Conservation (phyloP, 2,888 invertebrate genomes). For the Octodonta nipae region DNA sequence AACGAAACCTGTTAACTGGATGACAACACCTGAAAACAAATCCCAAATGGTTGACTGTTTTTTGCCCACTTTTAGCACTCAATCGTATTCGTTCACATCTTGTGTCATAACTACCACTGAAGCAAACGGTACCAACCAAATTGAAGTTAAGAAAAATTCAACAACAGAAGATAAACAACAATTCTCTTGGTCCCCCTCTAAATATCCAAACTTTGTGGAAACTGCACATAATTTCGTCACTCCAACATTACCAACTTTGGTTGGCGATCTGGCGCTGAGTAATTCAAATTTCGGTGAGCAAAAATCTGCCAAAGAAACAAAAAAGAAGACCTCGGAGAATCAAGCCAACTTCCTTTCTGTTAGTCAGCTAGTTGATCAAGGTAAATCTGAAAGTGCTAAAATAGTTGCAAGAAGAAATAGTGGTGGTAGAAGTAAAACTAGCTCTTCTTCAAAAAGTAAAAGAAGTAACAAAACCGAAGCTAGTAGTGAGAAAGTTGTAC, state of each 20-base stretch:
- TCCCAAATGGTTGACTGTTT: slow-evolving; percentile 33
- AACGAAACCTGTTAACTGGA: slow-evolving; percentile 46
- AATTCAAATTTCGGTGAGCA: slow-evolving; percentile 24
- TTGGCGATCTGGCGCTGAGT: slow-evolving; percentile 45
- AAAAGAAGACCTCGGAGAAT: slow-evolving; percentile 22
- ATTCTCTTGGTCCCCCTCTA: slow-evolving; percentile 45
- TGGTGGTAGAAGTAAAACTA: slow-evolving; percentile 19
- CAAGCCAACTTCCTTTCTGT: slow-evolving; percentile 45
- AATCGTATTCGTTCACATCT: slow-evolving; percentile 23
- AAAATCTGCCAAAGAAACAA: slow-evolving; percentile 14
- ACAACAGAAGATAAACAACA: slow-evolving; percentile 36
- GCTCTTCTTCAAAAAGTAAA: slow-evolving; percentile 9
- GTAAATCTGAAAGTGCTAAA: slow-evolving; percentile 28
- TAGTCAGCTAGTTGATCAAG: slow-evolving; percentile 48
- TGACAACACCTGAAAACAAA: slow-evolving; percentile 44
- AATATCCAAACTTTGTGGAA: slow-evolving; percentile 35
- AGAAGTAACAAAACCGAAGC: slow-evolving; percentile 10
- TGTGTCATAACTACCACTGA: slow-evolving; percentile 16
- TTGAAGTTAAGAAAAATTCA: slow-evolving; percentile 19
- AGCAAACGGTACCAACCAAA: slow-evolving; percentile 15
- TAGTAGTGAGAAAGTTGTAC: not conserved
- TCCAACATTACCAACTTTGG: slow-evolving; percentile 45
- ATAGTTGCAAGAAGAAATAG: slow-evolving; percentile 25
- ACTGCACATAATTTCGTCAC: slow-evolving; percentile 35
- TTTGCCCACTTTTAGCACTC: slow-evolving; percentile 35